Evolutionary conservation across 2,797 vertebrate species (phyloP).

Genomic region (Sebastes cheni): DNA sequence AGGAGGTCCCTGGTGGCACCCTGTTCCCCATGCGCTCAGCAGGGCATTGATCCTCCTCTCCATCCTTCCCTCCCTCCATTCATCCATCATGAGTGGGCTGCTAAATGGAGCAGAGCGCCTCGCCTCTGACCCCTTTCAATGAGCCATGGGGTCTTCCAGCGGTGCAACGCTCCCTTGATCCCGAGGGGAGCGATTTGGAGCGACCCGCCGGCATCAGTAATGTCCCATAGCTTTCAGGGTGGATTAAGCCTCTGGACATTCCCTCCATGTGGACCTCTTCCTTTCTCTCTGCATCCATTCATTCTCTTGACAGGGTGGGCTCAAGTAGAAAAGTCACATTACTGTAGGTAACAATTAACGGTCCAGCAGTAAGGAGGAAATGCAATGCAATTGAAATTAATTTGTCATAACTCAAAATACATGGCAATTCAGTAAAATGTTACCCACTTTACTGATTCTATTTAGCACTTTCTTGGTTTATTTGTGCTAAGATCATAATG

Average conservation of each 20-base stretch:
- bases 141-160: conserved; percentile 63
- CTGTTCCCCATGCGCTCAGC: conserved; percentile 33
- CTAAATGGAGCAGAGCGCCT: conserved; percentile 76
- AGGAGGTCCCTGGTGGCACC: conserved; percentile 59
- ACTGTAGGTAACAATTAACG: neutral
- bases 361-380: neutral
- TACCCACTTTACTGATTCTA: neutral
- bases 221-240: conserved; percentile 69
- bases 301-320: neutral
- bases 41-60: conserved; percentile 33
- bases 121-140: conserved; percentile 78
- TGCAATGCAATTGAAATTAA: neutral
- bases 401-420: neutral
- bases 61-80: conserved; percentile 48
- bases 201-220: conserved; percentile 61
- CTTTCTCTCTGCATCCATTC: conserved; percentile 6
- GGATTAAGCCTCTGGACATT: conserved; percentile 70
- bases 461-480: neutral
- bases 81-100: conserved; percentile 71
- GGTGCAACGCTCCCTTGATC: conserved; percentile 46
- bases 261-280: conserved; percentile 24
- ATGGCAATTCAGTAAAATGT: neutral
- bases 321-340: neutral
- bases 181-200: conserved; percentile 63
- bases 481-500: neutral